phyloP scores from a whole-genome alignment of 2,888 invertebrate genomes.

The Zaprionus bogoriensis region DNA sequence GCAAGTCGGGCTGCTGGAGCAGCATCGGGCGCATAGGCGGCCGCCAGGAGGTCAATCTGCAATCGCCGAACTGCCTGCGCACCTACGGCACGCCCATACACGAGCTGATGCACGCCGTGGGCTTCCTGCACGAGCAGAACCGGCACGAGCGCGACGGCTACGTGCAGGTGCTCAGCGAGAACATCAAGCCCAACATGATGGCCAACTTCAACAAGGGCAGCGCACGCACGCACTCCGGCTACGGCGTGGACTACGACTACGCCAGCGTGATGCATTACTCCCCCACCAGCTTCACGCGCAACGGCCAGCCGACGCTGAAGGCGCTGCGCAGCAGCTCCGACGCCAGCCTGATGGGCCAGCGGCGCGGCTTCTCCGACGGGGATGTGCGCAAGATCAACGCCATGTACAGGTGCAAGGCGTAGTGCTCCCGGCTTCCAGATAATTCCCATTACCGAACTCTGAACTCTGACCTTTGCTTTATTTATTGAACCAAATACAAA shows the following conservation, averaged over 20 bases:
- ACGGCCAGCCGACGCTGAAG: constrained; percentile 87
- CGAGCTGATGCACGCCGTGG: constrained; percentile 90
- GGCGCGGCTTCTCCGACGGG: constrained; percentile 73
- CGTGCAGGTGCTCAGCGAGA: constrained; percentile 86
- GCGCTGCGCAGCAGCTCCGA: constrained; percentile 83
- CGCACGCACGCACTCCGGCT: constrained; percentile 84
- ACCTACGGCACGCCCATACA: constrained; percentile 89
- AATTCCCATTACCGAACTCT: not conserved
- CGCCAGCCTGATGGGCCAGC: constrained; percentile 74
- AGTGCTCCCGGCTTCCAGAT: too few relatives aligned
- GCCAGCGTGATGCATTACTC: constrained; percentile 93
- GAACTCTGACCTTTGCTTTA: not conserved
- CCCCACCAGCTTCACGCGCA: constrained; percentile 88
- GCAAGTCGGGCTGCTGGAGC: constrained; percentile 90
- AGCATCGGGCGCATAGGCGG: constrained; percentile 88
- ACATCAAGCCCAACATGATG: constrained; percentile 86
- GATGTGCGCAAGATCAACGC: constrained; percentile 79
- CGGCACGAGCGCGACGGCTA: constrained; percentile 89
- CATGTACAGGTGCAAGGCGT: constrained; percentile 77
- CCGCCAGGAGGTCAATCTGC: constrained; percentile 87
- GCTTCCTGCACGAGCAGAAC: constrained; percentile 92
- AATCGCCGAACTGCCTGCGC: constrained; percentile 88
- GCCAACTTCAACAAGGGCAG: constrained; percentile 88
- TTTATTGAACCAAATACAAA: constrained; percentile 56
- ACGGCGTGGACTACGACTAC: constrained; percentile 89